Percentiles rank a stretch among this genome's conserved stretches.
Evolutionary conservation across 2,797 vertebrate genomes (phyloP).

Genomic region (Tachyglossus aculeatus): DNA sequence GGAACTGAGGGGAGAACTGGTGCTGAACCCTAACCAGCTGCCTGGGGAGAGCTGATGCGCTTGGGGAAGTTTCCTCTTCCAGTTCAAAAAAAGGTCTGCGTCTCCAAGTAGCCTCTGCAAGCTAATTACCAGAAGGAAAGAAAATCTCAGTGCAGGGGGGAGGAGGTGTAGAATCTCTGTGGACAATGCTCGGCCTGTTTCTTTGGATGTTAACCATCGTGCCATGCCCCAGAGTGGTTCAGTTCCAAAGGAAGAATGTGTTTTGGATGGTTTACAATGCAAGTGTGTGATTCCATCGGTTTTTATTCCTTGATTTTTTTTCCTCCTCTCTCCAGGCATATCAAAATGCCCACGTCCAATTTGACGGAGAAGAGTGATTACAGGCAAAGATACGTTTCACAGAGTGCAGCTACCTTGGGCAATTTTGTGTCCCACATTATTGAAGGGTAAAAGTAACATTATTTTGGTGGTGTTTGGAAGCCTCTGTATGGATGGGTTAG

Average conservation of each 20-base stretch:
- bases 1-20: neutral
- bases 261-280: constrained; percentile 11
- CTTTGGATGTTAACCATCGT: neutral
- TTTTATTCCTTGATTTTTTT: neutral
- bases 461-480: neutral
- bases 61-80: no score
- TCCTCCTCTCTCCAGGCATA: neutral
- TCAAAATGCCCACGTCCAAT: neutral
- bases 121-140: neutral
- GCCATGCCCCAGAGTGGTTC: neutral
- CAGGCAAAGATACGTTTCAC: neutral
- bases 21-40: no score
- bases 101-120: neutral
- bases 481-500: neutral
- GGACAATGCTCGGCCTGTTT: neutral
- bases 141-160: neutral
- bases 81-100: no score
- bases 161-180: neutral
- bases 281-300: neutral
- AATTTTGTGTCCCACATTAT: constrained; percentile 11
- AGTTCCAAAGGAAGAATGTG: constrained; percentile 5
- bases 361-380: constrained; percentile 3
- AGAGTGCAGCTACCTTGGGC: constrained; percentile 11
- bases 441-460: constrained; percentile 21
- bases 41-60: no score